Base-by-base conservation (phyloP, 2,888 invertebrate genomes). In the Machimus atricapillus region DNA sequence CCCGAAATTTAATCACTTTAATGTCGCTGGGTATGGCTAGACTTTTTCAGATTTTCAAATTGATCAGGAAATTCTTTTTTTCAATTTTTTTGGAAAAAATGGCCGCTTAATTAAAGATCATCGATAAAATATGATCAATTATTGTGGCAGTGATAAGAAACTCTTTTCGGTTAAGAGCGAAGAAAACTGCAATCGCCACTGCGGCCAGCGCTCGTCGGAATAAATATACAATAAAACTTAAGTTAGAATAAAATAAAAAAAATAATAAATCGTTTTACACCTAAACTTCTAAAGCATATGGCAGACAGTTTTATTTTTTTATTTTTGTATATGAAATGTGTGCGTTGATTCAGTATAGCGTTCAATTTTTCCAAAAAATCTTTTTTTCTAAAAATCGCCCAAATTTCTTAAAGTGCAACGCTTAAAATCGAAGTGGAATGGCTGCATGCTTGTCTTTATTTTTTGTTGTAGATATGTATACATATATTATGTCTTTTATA, bases 201-300 rank as follows among this genome's bases (percentile, higher is more conserved):
- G 66, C 14, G 66, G 66, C 27, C 66, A 66, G 66, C 23, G 23
- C 66, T 66, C 66, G 27, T 66, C 27, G 66, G 27, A 66, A 66
- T 66, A 66, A 66, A 66, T 66, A 66, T 66, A 66, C 66, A 66
- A 66, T 66, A 66, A 27, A 66, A 23, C 66, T 14, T 66, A 66
- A 66, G 40, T 76, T 76, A 76, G 37, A 76, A 76, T 19, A 86
- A 78, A 78, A 58, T 56, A 77, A 4, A 12, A 40, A 40, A 34
- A 34, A 34, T 34, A 34, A 34, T 34, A 34, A 78, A 37, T 31
- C 19, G 23, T 34, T 56, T 56, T 77, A 37, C 23, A 34, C 34
- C 58, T 86, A 77, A 27, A 77, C 58, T 58, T 78, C 78, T 86
- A 86, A 77, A 86, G 77, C 86, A 86, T 86, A 86, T 86, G 86